Percentiles rank a stretch among this genome's conserved stretches.
Conservation (phyloP, 2,113 vertebrate species). For the Tichodroma muraria region DNA sequence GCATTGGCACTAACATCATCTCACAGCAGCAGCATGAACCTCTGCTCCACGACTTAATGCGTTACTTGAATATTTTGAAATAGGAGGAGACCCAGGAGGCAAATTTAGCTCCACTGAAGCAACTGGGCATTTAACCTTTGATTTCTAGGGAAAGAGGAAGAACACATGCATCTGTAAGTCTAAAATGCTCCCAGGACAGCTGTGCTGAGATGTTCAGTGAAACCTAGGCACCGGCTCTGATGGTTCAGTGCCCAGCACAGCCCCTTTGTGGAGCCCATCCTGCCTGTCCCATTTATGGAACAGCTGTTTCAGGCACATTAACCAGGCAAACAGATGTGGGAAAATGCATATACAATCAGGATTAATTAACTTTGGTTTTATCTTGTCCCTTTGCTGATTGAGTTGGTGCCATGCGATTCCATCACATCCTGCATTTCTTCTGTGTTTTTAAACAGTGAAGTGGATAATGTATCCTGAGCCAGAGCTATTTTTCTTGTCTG, state of each 20-base stretch:
- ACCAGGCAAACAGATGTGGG: not conserved
- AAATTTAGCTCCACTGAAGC: not conserved
- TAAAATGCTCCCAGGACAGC: not conserved
- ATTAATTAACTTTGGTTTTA: not conserved
- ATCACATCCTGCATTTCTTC: not conserved
- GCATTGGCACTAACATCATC: not conserved
- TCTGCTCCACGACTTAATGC: fast-evolving
- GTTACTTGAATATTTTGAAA: not conserved
- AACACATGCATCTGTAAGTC: not conserved
- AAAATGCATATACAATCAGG: not conserved
- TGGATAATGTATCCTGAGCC: not conserved
- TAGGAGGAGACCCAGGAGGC: not conserved
- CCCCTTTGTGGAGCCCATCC: not conserved
- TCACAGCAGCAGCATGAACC: not conserved
- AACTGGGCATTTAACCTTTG: not conserved
- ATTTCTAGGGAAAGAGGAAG: not conserved
- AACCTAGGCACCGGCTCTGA: not conserved
- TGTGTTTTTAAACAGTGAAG: not conserved
- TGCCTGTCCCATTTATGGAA: not conserved
- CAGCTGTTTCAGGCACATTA: not conserved
- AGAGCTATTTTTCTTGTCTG: not conserved
- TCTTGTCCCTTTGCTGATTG: not conserved
- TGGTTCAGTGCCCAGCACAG: not conserved
- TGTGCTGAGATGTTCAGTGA: not conserved
- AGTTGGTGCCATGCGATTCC: not conserved